phyloP scores from a whole-genome alignment of 2,113 vertebrate genomes.

The Xiphorhynchus elegans region DNA sequence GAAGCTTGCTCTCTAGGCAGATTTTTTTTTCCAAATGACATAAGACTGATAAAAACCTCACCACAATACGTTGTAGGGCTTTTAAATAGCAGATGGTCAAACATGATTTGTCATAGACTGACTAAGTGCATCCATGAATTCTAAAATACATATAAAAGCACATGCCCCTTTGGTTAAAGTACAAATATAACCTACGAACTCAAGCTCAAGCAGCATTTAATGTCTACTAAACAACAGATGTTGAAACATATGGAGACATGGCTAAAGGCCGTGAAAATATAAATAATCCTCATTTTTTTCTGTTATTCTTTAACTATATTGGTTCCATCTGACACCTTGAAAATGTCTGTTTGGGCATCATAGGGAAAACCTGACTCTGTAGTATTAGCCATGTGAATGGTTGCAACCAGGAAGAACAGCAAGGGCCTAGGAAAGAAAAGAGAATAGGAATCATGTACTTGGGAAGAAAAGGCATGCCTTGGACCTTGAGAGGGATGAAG shows the following conservation, averaged over 20 bases:
- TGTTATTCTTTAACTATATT: background rate
- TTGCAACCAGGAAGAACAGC: background rate
- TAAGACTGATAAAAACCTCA: background rate
- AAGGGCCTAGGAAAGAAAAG: background rate
- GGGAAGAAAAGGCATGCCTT: background rate
- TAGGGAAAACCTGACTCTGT: background rate
- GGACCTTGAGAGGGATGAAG: background rate
- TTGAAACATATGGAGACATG: background rate
- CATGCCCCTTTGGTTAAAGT: background rate
- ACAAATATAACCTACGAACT: background rate
- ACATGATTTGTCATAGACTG: conserved; percentile 6
- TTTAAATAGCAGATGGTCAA: background rate
- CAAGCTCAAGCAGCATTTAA: background rate
- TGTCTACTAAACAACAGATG: conserved; percentile 6
- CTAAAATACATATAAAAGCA: background rate
- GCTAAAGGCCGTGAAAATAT: background rate
- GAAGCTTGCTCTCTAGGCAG: background rate
- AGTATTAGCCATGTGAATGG: background rate
- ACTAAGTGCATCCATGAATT: background rate
- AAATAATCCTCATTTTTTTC: background rate
- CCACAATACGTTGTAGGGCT: background rate
- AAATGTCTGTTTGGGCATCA: background rate
- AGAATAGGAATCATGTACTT: background rate
- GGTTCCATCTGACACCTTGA: background rate
- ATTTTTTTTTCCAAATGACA: background rate